Evolutionary conservation across 1,140 invertebrate species (phyloP), one percentile per base, ranked within the genome.

Genomic region (Zaprionus kolodkinae): DNA sequence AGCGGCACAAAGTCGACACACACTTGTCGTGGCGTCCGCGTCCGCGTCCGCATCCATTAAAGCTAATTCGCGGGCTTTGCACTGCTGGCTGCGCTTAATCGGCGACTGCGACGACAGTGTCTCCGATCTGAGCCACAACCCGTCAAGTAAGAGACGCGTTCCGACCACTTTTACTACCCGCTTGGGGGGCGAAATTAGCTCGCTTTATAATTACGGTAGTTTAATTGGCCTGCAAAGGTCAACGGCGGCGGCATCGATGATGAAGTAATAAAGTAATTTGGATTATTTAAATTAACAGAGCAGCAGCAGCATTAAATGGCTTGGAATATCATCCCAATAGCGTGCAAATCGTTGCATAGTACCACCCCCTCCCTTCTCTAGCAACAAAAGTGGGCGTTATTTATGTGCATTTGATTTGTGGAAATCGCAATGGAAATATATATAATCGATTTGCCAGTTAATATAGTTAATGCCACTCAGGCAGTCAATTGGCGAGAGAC

Each of bases 1-100:
- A 65, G 21, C 15, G 27, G 48, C 30, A 5, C 59, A 78, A 80
- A 80, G 78, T 80, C 79, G 68, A 66, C 62, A 74, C 62, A 74
- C 21, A 21, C 52, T 67, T 68, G 33, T 61, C 63, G 62, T 54
- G 45, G 15, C 30, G 38, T 54, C 15, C 45, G 43, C 43, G 43
- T 48, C 17, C 45, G 45, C 45, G 17, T 48, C 2, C 13, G 83
- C 27, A 78, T 81, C 73, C 68, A 87, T 81, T 89, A 76, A 78
- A 84, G 55, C 68, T 71, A 81, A 89, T 76, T 78, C 40, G 55
- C 52, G 45, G 48, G 62, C 69, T 72, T 65, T 70, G 25, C 21
- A 54, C 21, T 72, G 21, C 33, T 66, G 48, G 35, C 40, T 45
- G 55, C 52, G 48, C 25, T 63, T 17, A 68, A 64, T 68, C 61